Evolutionary conservation across 2,113 vertebrate species (phyloP), one percentile per base, ranked within the genome.

Genomic region (Elachura formosa): DNA sequence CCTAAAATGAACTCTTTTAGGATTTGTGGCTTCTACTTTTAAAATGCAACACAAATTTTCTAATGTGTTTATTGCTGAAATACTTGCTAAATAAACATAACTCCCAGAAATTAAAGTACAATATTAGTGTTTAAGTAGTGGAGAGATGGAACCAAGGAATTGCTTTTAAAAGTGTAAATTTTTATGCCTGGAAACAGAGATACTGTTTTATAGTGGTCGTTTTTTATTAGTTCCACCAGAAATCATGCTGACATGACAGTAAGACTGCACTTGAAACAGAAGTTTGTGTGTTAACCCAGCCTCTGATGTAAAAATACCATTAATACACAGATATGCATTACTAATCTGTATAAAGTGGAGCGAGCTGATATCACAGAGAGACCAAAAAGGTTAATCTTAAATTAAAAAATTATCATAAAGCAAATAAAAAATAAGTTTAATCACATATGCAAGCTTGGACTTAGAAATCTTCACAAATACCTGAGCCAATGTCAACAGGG

Each of bases 321-420:
- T 45, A 73, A 43, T 12, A 79, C 24, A 80, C 12, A 82, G 38
- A 34, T 7, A 25, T 10, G 14, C 10, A 3, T 26, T 72, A 36
- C 25, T 78, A 36, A 67, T 40, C 31, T 79, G 26, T 40, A 82
- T 64, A 54, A 87, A 59, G 45, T 5, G 2, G 17, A 68, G 10
- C 0, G 0, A 68, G 9, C 3, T 56, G 23, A 9, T n/a, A 68
- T 7, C 25, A 64, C 19, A 64, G 21, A 1, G 25, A 54, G 38
- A 83, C 3, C 64, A 31, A 49, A 87, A 25, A 79, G 54, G 21
- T 34, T 55, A 38, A 74, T 43, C 6, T 31, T 61, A n/a, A 48
- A 58, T 11, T 61, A 28, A 67, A 92, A 86, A 88, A 49, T 14
- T 40, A 46, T 46, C 20, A n/a, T 13, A 31, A 68, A 48, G 8